These are phyloP conservation scores for Brachionus calyciflorus DNA, from an alignment of 1,140 invertebrate genomes.

Conservation along the genomic window DNA sequence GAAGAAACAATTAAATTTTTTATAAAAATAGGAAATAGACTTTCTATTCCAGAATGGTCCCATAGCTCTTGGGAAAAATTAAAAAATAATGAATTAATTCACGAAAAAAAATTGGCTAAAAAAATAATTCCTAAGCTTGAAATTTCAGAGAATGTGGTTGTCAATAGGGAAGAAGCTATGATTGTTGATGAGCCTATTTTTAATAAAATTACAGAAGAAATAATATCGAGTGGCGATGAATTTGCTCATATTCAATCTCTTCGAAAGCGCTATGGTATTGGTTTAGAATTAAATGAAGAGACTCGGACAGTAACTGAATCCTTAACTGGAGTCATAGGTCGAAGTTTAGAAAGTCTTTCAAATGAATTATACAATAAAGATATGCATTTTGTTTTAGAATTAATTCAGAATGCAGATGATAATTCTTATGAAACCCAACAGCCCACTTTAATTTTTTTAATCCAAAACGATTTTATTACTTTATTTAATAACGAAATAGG, in stretches of 20 bases:
- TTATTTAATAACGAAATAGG: conserved; percentile 60
- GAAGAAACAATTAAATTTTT: background rate
- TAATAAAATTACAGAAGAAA: background rate
- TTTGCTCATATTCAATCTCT: conserved; percentile 46
- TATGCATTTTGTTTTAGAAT: conserved; percentile 60
- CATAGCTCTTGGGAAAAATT: background rate
- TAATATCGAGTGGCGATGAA: background rate
- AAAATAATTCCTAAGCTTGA: background rate
- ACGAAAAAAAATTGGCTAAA: background rate
- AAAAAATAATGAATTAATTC: background rate
- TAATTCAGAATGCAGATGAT: conserved; percentile 61
- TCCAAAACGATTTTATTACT: conserved; percentile 51
- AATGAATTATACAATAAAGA: conserved; percentile 60
- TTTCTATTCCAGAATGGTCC: conserved; percentile 9
- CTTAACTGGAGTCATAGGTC: conserved; percentile 48
- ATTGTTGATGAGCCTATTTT: too few species aligned
- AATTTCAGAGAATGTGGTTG: too few species aligned
- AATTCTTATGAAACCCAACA: conserved; percentile 54
- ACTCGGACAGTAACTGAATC: conserved; percentile 40
- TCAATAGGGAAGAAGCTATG: too few species aligned
- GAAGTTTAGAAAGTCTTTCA: conserved; percentile 53
- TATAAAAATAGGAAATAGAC: background rate
- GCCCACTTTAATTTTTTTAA: conserved; percentile 54
- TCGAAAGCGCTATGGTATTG: conserved; percentile 50
- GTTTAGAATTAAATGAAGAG: conserved; percentile 47